A percentile compares a stretch with the other conserved stretches of the same genome.
Conservation (phyloP, 2,797 vertebrate genomes). For the Anguilla megastoma region DNA sequence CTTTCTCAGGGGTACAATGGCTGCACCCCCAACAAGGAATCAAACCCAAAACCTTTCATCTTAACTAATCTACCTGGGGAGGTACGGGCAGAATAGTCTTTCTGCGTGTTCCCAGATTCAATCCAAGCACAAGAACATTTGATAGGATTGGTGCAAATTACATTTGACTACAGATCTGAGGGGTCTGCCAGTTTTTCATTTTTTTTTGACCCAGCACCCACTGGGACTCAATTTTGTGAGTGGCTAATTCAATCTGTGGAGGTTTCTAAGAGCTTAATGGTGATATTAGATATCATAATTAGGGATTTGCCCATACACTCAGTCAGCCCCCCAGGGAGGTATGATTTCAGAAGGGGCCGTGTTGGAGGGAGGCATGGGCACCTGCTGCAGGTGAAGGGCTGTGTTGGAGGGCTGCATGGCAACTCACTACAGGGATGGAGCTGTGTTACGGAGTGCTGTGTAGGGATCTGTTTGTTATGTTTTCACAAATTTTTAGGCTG, state of each 20-base stretch:
- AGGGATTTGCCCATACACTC: conserved; percentile 33
- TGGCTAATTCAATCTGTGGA: conserved; percentile 67
- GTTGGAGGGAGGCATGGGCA: conserved; percentile 29
- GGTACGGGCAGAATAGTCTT: not conserved
- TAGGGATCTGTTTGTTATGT: too few relatives aligned
- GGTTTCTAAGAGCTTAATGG: conserved; percentile 65
- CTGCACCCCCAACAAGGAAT: too few relatives aligned
- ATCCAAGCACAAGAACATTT: not conserved
- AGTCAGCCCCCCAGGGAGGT: not conserved
- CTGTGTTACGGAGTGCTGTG: too few relatives aligned
- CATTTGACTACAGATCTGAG: conserved; percentile 36
- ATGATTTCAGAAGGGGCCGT: conserved; percentile 15
- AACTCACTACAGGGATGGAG: too few relatives aligned
- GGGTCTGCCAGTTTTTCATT: conserved; percentile 64
- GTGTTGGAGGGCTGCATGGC: too few relatives aligned
- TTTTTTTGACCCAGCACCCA: conserved; percentile 52
- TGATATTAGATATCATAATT: conserved; percentile 42
- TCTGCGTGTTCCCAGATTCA: not conserved
- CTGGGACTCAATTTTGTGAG: conserved; percentile 56
- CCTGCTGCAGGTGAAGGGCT: too few relatives aligned
- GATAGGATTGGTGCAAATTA: conserved; percentile 31
- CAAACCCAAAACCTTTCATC: too few relatives aligned
- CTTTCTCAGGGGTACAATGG: too few relatives aligned
- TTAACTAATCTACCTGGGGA: too few relatives aligned
- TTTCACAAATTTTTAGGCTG: too few relatives aligned